Conservation (phyloP, 2,113 vertebrate genomes). For the Mirounga angustirostris region DNA sequence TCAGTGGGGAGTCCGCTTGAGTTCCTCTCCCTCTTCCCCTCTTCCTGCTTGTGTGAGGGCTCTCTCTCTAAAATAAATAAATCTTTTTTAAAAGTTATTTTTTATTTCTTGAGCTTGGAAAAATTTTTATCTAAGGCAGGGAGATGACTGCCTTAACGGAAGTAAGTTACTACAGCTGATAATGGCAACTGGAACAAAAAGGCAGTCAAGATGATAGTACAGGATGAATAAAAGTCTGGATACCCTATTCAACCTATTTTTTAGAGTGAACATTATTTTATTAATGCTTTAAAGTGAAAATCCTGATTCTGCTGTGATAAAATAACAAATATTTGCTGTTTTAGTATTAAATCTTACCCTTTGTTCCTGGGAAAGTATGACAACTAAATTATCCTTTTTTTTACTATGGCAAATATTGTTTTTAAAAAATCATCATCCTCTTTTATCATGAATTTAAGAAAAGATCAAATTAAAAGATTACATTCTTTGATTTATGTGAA, state of each 20-base stretch:
- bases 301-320: constrained; percentile 25
- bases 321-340: constrained; percentile 17
- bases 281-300: constrained; percentile 39
- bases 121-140: background rate
- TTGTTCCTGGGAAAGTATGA: background rate
- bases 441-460: constrained; percentile 34
- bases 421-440: background rate
- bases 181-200: constrained; percentile 23
- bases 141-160: background rate
- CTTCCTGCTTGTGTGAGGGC: background rate
- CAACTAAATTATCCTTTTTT: constrained; percentile 2
- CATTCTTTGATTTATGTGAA: constrained; percentile 11
- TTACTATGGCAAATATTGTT: background rate
- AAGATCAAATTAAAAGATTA: constrained; percentile 38
- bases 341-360: background rate
- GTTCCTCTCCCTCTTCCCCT: background rate
- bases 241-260: background rate
- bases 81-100: background rate
- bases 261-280: constrained; percentile 29
- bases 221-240: background rate
- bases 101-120: background rate
- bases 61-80: background rate
- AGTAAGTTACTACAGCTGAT: constrained; percentile 4
- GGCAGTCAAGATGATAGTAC: background rate
- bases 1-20: background rate